Evolutionary conservation across 2,113 vertebrate genomes (phyloP).

Genomic region (Lepus timidus): DNA sequence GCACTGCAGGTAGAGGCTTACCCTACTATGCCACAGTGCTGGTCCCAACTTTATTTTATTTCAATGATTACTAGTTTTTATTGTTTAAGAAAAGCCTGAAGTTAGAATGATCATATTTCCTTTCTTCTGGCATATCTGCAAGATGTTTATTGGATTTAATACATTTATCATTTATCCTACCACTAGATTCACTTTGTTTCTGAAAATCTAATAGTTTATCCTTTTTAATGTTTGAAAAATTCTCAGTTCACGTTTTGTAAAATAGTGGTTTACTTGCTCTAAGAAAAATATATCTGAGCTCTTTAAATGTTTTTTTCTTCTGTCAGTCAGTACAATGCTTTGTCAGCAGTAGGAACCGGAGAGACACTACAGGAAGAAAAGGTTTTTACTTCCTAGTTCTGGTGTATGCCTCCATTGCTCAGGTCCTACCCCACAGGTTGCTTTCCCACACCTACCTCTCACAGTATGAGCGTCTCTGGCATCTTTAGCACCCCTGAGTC

Average conservation of each 20-base stretch:
- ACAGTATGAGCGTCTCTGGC: background rate
- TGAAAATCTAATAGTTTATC: slow-evolving; percentile 29
- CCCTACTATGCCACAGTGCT: too few species aligned
- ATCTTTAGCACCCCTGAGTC: background rate
- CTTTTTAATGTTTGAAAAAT: background rate
- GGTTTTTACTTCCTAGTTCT: background rate
- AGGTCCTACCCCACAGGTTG: background rate
- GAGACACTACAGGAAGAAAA: background rate
- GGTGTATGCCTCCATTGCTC: background rate
- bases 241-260: background rate
- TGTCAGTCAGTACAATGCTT: background rate
- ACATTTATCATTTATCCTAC: background rate
- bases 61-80: slow-evolving; percentile 3
- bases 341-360: background rate
- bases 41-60: background rate
- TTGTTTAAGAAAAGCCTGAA: background rate
- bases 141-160: background rate
- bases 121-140: background rate
- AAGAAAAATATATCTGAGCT: background rate
- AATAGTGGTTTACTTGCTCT: background rate
- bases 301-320: background rate
- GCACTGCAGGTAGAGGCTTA: too few species aligned
- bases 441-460: background rate
- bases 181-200: slow-evolving; percentile 22
- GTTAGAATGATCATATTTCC: background rate